Evolutionary conservation across 2,797 vertebrate genomes (phyloP).

Genomic region (Sebastes matsubarae): DNA sequence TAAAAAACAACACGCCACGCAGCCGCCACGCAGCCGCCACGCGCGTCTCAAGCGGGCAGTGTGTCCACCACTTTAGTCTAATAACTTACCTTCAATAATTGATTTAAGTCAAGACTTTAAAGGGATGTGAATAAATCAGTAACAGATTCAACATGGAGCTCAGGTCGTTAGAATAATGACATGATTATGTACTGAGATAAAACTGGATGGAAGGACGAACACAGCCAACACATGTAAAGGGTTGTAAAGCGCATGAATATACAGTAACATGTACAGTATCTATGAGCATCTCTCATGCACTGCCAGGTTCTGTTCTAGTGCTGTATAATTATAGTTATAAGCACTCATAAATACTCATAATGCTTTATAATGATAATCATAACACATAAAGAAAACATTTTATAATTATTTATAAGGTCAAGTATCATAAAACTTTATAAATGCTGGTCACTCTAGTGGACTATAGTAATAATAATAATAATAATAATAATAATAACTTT

Average conservation of each 20-base stretch:
- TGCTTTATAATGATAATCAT: background rate
- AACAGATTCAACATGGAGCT: background rate
- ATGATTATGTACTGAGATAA: background rate
- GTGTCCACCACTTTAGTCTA: background rate
- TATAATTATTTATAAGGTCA: too few species aligned
- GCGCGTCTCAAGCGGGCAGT: too few species aligned
- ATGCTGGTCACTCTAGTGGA: too few species aligned
- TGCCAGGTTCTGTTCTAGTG: background rate
- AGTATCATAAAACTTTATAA: too few species aligned
- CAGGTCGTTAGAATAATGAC: background rate
- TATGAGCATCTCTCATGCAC: constrained; percentile 33
- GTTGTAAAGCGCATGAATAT: background rate
- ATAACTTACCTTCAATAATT: constrained; percentile 36
- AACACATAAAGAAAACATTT: background rate
- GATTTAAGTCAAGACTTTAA: background rate
- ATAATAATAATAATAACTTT: too few species aligned
- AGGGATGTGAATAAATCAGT: background rate
- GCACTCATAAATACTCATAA: background rate
- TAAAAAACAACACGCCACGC: too few species aligned
- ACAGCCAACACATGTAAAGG: constrained; percentile 10
- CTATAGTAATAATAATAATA: too few species aligned
- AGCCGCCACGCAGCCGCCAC: too few species aligned
- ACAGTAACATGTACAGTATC: background rate
- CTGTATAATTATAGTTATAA: background rate
- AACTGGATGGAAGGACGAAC: background rate